These are phyloP conservation scores for Engraulis encrasicolus DNA, from an alignment of 2,113 vertebrate species.

Conservation along the genomic window DNA sequence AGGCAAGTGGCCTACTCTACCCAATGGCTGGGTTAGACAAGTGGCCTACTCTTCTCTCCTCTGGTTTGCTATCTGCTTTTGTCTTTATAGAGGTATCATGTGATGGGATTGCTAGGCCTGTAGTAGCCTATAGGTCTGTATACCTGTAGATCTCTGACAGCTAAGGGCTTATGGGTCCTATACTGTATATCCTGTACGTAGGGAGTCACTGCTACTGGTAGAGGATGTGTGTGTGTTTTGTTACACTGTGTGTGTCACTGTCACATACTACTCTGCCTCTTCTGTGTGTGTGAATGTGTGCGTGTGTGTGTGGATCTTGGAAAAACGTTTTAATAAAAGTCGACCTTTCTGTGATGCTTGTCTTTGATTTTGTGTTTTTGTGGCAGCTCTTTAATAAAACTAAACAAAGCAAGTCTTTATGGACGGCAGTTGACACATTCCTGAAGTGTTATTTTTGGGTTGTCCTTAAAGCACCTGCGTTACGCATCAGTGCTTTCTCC, in stretches of 20 bases:
- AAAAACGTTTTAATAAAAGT: conserved; percentile 54
- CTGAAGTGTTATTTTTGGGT: no score
- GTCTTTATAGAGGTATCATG: neutral
- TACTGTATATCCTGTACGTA: neutral
- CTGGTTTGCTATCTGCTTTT: neutral
- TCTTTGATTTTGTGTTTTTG: neutral
- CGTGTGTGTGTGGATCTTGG: conserved; percentile 27
- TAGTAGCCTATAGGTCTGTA: neutral
- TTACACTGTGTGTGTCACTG: neutral
- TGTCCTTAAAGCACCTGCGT: no score
- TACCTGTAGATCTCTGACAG: neutral
- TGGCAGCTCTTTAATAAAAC: neutral
- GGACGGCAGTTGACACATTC: no score
- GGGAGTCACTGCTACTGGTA: neutral
- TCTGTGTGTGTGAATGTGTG: neutral
- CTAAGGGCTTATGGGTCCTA: neutral
- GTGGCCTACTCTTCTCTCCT: no score
- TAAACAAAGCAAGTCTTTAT: neutral
- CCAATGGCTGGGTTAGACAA: no score
- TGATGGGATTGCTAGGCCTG: neutral
- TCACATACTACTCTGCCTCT: no score
- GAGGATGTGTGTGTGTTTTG: neutral
- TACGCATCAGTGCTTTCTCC: no score
- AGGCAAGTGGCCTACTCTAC: no score
- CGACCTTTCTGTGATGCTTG: conserved; percentile 19